phyloP scores from a whole-genome alignment of 1,140 invertebrate genomes.

The Heliothis subflexa region DNA sequence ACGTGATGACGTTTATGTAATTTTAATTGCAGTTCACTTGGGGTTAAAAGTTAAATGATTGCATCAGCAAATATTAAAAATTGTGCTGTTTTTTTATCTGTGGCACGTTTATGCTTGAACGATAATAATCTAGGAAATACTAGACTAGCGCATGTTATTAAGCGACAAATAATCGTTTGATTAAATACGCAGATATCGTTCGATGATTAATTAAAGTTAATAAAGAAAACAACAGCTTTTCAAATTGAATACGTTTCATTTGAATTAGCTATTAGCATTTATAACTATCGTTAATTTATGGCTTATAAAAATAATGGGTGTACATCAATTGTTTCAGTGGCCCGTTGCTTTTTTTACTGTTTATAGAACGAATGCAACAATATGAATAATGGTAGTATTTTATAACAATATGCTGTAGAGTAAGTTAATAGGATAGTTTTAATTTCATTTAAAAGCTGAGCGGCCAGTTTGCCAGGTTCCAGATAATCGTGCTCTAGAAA shows the following conservation, averaged over 20 bases:
- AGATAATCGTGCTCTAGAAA: too few species aligned
- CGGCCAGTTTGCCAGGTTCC: too few species aligned
- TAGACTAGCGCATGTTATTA: neutral
- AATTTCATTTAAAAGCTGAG: too few species aligned
- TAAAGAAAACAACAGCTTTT: neutral
- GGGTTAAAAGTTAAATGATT: slow-evolving; percentile 2
- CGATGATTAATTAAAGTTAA: slow-evolving; percentile 6
- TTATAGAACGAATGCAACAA: too few species aligned
- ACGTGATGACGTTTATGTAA: slow-evolving; percentile 30
- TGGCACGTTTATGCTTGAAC: neutral
- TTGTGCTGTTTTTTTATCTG: neutral
- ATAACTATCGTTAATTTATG: slow-evolving; percentile 4
- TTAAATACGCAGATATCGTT: neutral
- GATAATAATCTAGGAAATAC: neutral
- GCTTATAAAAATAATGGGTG: slow-evolving; percentile 19
- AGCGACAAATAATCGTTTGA: neutral
- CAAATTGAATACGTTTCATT: slow-evolving; percentile 12
- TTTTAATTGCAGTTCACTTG: neutral
- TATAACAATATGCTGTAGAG: neutral
- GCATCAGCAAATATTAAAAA: neutral
- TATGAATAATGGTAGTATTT: too few species aligned
- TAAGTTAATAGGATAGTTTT: neutral
- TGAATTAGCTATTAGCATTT: neutral
- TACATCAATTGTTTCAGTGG: slow-evolving; percentile 3
- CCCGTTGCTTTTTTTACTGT: neutral